Conservation (phyloP, 2,113 vertebrate species). For the Bostrychus sinensis region DNA sequence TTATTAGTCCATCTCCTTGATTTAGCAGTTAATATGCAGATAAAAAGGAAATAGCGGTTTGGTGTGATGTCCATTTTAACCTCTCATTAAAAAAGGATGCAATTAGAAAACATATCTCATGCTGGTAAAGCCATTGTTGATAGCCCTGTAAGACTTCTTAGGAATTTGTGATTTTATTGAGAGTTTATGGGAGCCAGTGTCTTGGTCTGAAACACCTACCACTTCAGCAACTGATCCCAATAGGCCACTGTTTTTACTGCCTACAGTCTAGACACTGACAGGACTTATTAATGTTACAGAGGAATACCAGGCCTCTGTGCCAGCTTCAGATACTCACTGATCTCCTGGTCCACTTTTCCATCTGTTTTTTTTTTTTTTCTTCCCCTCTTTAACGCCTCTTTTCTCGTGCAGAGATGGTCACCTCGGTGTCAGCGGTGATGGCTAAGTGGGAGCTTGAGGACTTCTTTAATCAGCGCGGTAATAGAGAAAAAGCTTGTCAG, state of each 20-base stretch:
- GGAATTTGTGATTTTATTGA: no score
- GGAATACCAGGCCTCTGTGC: conserved; percentile 24
- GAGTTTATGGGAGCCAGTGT: neutral
- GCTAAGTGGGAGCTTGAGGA: conserved; percentile 69
- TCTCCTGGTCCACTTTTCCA: conserved; percentile 10
- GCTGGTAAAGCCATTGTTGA: no score
- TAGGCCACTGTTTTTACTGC: neutral
- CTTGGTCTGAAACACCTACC: neutral
- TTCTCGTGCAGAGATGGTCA: conserved; percentile 54
- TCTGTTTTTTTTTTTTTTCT: conserved; percentile 5
- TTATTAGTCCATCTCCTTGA: no score
- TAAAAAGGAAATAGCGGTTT: no score
- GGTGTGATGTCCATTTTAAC: no score
- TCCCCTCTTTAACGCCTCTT: neutral
- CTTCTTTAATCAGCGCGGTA: conserved; percentile 74
- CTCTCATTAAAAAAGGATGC: no score
- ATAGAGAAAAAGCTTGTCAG: conserved; percentile 58
- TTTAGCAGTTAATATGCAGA: no score
- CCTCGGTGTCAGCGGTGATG: conserved; percentile 51
- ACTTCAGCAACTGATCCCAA: neutral
- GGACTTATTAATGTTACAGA: neutral
- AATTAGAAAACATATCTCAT: no score
- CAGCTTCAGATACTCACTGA: conserved; percentile 42
- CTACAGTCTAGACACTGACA: conserved; percentile 7
- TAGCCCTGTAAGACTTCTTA: no score